These are phyloP conservation scores for Aplodontia rufa DNA, from an alignment of 2,113 vertebrate genomes.

Conservation along the genomic window DNA sequence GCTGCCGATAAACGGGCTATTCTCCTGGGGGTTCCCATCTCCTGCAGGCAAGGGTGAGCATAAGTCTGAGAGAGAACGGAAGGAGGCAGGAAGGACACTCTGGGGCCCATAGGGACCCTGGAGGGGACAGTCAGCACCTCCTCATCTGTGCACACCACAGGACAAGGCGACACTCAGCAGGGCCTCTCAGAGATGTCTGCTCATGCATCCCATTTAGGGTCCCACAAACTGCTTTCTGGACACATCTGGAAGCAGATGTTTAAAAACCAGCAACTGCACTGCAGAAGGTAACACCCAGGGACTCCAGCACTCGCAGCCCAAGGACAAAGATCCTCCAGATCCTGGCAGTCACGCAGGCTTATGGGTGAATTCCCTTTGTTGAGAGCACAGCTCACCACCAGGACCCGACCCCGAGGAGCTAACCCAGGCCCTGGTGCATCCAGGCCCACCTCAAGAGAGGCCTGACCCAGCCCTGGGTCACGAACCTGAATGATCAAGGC, in stretches of 20 bases:
- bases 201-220: no score
- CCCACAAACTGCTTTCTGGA: background rate
- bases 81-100: background rate
- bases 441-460: background rate
- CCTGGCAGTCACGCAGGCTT: background rate
- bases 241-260: background rate
- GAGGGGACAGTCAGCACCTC: background rate
- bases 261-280: background rate
- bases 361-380: no score
- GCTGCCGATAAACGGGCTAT: slow-evolving; percentile 91
- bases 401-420: background rate
- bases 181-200: no score
- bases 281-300: background rate
- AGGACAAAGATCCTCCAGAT: background rate
- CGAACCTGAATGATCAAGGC: background rate
- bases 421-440: background rate
- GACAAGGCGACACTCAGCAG: no score
- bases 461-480: background rate
- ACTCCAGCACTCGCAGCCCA: background rate
- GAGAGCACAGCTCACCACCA: background rate
- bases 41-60: slow-evolving; percentile 80
- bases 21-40: slow-evolving; percentile 92
- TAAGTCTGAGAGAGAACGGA: no score
- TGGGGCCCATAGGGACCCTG: background rate
- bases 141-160: no score